Conservation (phyloP, 2,888 invertebrate genomes). For the Oxycera nigricornis region DNA sequence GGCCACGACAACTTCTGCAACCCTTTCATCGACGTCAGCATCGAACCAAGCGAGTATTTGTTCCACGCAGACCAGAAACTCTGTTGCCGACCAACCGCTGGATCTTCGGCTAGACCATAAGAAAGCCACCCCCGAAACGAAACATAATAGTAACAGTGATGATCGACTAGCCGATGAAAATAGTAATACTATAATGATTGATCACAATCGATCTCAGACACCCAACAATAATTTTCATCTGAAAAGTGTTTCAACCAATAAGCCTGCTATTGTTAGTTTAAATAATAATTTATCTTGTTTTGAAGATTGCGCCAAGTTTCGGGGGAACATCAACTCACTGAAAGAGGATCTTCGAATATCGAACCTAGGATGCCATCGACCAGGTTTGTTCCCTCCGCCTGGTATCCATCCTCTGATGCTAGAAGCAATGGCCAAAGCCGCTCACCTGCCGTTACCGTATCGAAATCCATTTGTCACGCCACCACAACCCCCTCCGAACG, state of each 20-base stretch:
- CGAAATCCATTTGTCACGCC: conserved; percentile 64
- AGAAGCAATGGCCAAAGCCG: conserved; percentile 73
- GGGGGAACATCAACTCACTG: conserved; percentile 40
- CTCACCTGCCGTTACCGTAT: conserved; percentile 68
- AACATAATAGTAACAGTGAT: conserved; percentile 51
- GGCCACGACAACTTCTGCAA: conserved; percentile 58
- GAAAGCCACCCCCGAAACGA: conserved; percentile 66
- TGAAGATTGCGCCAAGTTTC: conserved; percentile 45
- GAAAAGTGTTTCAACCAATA: conserved; percentile 49
- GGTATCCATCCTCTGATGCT: conserved; percentile 75
- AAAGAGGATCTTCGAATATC: conserved; percentile 57
- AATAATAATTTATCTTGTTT: conserved; percentile 43
- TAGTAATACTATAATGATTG: conserved; percentile 74
- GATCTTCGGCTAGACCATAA: conserved; percentile 88
- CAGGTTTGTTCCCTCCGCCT: conserved; percentile 61
- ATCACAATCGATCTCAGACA: conserved; percentile 48
- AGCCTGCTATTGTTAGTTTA: conserved; percentile 44
- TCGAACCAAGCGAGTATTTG: conserved; percentile 57
- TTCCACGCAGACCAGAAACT: conserved; percentile 53
- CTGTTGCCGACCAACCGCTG: conserved; percentile 75
- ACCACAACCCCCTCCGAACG: conserved; percentile 64
- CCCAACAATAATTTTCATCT: conserved; percentile 52
- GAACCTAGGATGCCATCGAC: conserved; percentile 59
- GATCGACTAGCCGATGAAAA: conserved; percentile 80
- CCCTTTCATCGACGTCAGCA: conserved; percentile 60